Evolutionary conservation across 2,888 invertebrate genomes (phyloP), one percentile per base, ranked within the genome.

Genomic region (Lycia hirtaria): DNA sequence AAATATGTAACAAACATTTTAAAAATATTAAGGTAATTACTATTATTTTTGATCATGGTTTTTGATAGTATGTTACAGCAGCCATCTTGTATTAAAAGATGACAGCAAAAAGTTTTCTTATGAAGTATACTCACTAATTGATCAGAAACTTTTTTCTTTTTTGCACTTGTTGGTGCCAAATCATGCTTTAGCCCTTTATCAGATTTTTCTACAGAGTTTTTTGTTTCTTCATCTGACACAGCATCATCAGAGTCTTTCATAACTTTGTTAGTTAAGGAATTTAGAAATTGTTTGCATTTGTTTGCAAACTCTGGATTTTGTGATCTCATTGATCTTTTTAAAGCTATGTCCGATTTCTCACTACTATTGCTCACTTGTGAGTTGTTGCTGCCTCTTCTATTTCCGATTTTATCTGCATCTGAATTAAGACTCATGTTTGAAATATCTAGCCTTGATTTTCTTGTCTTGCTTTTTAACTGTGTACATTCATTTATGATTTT

Each of bases 231-330:
- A 22, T 79, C 80, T 50, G 80, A 79, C 17, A 71, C 70, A 6
- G 78, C 76, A 4, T 80, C 83, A 62, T 89, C 88, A 32, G 81
- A 82, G 40, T 74, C 73, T 65, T 83, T 87, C 50, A 71, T 73
- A 55, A 62, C 68, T 66, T 84, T 87, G 20, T 86, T 84, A 48
- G 89, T 88, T 1, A 94, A 88, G 53, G 93, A 92, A 70, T 93
- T 93, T 9, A 94, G 76, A 70, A 94, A 94, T 65, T 92, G 93
- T 65, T 93, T 93, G 48, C 94, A 94, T 74, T 94, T 94, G 63
- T 89, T 89, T 0, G 93, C 93, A 86, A 94, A 94, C 41, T 94
- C 94, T 7, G 93, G 93, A 69, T 94, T 94, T 72, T 94, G 94
- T 5, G 94, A 94, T 51, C 94, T 86, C 92, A 94, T 93, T 54